Conservation (phyloP, 2,888 invertebrate genomes). For the Willowsia nigromaculata region DNA sequence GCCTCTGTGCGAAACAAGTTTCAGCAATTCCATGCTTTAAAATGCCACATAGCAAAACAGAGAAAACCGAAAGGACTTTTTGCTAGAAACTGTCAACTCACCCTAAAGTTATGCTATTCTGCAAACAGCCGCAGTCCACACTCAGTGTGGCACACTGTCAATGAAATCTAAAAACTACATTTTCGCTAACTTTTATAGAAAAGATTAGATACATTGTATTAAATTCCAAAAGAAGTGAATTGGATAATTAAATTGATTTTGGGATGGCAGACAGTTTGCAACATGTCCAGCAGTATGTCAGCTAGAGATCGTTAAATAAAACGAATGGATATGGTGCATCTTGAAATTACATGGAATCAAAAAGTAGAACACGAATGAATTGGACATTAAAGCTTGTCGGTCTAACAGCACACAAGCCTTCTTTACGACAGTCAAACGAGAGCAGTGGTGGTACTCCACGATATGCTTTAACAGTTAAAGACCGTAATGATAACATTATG, state of each 20-base stretch:
- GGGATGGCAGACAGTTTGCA: neutral
- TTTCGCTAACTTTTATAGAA: too few species aligned
- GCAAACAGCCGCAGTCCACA: too few species aligned
- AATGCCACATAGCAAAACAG: neutral
- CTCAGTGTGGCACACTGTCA: too few species aligned
- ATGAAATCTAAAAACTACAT: too few species aligned
- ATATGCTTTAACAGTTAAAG: neutral
- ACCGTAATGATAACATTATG: neutral
- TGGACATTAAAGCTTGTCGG: neutral
- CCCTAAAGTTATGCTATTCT: neutral
- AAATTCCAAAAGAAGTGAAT: conserved; percentile 12
- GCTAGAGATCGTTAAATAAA: neutral
- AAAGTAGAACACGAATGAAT: conserved; percentile 23
- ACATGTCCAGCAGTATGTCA: neutral
- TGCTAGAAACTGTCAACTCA: neutral
- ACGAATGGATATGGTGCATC: neutral
- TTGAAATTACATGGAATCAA: neutral
- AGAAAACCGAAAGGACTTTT: neutral
- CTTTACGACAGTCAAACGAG: neutral
- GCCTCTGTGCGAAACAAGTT: neutral
- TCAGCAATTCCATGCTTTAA: neutral
- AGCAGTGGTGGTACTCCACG: neutral
- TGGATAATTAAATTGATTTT: conserved; percentile 23
- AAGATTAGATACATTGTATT: neutral
- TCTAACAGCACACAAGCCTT: neutral